phyloP scores from a whole-genome alignment of 2,797 vertebrate species.

The Novumbra hubbsi region DNA sequence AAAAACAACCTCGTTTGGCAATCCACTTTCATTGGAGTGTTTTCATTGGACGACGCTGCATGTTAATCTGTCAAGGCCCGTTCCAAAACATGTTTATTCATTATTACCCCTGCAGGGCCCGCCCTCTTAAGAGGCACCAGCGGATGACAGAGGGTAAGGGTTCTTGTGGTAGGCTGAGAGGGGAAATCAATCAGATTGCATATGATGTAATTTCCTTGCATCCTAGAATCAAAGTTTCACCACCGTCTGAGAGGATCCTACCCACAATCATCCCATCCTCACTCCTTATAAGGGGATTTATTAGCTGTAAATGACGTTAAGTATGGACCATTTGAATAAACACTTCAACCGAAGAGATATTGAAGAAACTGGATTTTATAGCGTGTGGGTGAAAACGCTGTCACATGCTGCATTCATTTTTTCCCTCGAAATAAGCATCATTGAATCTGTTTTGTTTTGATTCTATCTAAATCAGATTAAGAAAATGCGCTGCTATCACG shows the following conservation, averaged over 20 bases:
- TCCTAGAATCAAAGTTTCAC: slow-evolving; percentile 18
- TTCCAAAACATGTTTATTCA: slow-evolving; percentile 29
- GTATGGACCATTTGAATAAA: background rate
- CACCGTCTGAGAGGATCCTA: slow-evolving; percentile 14
- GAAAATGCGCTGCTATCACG: background rate
- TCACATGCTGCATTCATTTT: background rate
- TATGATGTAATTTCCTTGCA: slow-evolving; percentile 29
- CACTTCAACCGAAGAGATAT: background rate
- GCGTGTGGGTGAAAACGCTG: background rate
- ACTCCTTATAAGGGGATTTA: background rate
- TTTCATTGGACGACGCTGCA: background rate
- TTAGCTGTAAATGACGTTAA: background rate
- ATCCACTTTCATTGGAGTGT: slow-evolving; percentile 7
- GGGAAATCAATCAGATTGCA: slow-evolving; percentile 4
- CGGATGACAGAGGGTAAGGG: background rate
- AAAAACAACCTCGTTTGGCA: slow-evolving; percentile 13
- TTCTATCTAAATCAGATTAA: background rate
- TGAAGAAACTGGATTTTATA: background rate
- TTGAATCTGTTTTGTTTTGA: background rate
- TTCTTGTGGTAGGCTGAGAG: slow-evolving; percentile 4
- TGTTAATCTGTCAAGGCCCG: slow-evolving; percentile 10
- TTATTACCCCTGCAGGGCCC: slow-evolving; percentile 29
- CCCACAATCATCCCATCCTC: background rate
- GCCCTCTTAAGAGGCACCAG: slow-evolving; percentile 13
- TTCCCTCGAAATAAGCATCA: background rate